Evolutionary conservation across 2,888 invertebrate species (phyloP), one percentile per base, ranked within the genome.

Genomic region (Zootermopsis nevadensis): DNA sequence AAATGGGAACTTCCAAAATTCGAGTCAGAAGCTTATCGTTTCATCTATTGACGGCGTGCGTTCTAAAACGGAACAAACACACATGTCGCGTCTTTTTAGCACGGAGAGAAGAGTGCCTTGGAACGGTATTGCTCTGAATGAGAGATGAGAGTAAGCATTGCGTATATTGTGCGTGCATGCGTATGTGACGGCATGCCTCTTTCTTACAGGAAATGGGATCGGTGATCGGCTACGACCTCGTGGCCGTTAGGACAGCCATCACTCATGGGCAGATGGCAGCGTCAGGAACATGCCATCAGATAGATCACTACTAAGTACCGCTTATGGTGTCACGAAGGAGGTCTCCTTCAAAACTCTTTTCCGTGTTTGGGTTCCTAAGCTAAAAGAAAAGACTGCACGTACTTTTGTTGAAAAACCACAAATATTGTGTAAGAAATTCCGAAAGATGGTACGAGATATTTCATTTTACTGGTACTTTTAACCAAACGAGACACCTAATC

Each of bases 161-260:
- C 31, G 55, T 24, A 55, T 22, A 55, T 77, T 53, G 48, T 77
- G 77, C n/a, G 77, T 77, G 76, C 48, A 19, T 48, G 76, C n/a
- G 77, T 77, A 33, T 77, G 77, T 77, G 77, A 77, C 55, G 81
- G 81, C 72, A 81, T 81, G 81, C 31, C 10, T 35, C 19, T n/a
- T 8, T 7, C 76, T 12, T 76, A 77, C 69, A 72, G 69, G 81
- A 81, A 81, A 55, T 81, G 81, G 81, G 74, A 81, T 69, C 81
- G 81, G 72, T 72, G 81, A 67, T 72, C 81, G 81, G 66, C 31
- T 15, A 48, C 81, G 81, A 81, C 81, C 81, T 81, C 72, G 72
- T 81, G 81, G 69, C 72, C 53, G 72, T 33, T 31, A 72, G n/a
- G 38, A 38, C 27, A n/a, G n/a, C n/a, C n/a, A n/a, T n/a, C n/a